phyloP scores from a whole-genome alignment of 2,113 vertebrate species.

The Arothron firmamentum region DNA sequence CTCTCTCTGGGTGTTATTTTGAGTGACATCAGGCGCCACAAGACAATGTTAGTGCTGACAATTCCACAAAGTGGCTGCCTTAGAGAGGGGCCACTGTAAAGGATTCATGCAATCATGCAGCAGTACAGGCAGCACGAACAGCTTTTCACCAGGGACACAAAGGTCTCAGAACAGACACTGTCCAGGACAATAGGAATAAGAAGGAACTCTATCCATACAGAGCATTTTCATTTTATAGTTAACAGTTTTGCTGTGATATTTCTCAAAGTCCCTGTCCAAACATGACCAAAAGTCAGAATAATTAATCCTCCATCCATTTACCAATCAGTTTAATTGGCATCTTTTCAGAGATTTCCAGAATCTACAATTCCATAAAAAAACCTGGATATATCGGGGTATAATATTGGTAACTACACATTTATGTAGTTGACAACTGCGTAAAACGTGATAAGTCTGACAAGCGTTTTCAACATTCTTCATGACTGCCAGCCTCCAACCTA shows the following conservation, averaged over 20 bases:
- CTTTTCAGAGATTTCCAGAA: too few species aligned
- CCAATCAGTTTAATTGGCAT: too few species aligned
- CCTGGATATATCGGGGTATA: too few species aligned
- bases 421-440: background rate
- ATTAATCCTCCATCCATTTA: too few species aligned
- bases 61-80: conserved; percentile 39
- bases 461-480: too few species aligned
- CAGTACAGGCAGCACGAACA: conserved; percentile 35
- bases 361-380: too few species aligned
- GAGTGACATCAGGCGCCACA: conserved; percentile 61
- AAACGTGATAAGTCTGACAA: too few species aligned
- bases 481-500: background rate
- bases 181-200: conserved; percentile 7
- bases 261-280: too few species aligned
- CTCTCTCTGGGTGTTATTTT: conserved; percentile 52
- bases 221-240: background rate
- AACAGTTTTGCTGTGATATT: background rate
- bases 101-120: conserved; percentile 30
- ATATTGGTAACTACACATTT: background rate
- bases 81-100: conserved; percentile 59
- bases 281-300: too few species aligned
- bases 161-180: conserved; percentile 35
- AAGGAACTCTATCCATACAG: conserved; percentile 19
- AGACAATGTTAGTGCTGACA: conserved; percentile 78
- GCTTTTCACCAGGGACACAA: conserved; percentile 37